A percentile compares a stretch with the other conserved stretches of the same genome.
phyloP scores from a whole-genome alignment of 1,140 invertebrate species.

The Rhyacophila brunnea region DNA sequence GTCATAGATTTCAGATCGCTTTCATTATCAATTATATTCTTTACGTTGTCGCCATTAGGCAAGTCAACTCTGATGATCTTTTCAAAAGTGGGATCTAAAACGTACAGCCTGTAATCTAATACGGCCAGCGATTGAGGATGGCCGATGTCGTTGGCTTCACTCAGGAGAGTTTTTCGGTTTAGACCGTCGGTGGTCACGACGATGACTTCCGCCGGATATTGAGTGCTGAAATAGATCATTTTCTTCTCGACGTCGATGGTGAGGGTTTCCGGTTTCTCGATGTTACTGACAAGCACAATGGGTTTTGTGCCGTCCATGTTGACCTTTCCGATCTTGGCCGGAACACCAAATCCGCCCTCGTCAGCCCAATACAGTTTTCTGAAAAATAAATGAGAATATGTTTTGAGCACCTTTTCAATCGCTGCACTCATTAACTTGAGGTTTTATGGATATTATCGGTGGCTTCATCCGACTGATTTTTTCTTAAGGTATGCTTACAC shows the following conservation, averaged over 20 bases:
- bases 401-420: too few species aligned
- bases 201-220: slow-evolving; percentile 70
- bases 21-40: slow-evolving; percentile 80
- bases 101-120: slow-evolving; percentile 81
- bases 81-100: slow-evolving; percentile 86
- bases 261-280: slow-evolving; percentile 77
- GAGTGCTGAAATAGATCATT: slow-evolving; percentile 83
- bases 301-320: slow-evolving; percentile 92
- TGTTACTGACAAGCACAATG: slow-evolving; percentile 63
- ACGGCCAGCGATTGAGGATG: slow-evolving; percentile 82
- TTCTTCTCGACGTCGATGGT: slow-evolving; percentile 83
- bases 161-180: slow-evolving; percentile 67
- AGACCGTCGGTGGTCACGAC: slow-evolving; percentile 75
- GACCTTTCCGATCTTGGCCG: slow-evolving; percentile 86
- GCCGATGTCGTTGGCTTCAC: slow-evolving; percentile 67
- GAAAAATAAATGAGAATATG: slow-evolving; percentile 37
- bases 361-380: slow-evolving; percentile 94
- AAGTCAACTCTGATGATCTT: slow-evolving; percentile 86
- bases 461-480: too few species aligned
- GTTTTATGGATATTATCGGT: too few species aligned
- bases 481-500: too few species aligned
- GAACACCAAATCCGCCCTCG: slow-evolving; percentile 87
- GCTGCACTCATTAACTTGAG: too few species aligned
- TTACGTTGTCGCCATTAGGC: slow-evolving; percentile 76
- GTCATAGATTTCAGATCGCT: slow-evolving; percentile 84